Conservation (phyloP, 1,140 invertebrate species). For the Nylanderia fulva region DNA sequence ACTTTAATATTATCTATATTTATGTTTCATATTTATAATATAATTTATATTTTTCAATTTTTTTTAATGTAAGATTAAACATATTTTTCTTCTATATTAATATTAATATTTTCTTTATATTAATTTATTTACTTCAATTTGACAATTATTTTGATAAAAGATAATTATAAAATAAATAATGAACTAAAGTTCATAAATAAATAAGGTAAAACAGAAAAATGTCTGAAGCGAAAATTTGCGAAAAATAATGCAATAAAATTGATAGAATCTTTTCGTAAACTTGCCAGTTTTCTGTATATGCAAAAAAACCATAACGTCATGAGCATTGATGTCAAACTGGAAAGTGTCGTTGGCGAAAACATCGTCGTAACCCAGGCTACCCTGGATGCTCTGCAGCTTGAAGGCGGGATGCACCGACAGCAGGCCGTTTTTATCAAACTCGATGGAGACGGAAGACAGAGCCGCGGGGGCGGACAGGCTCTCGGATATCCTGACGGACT, state of each 20-base stretch:
- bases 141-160: neutral
- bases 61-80: too few relatives aligned
- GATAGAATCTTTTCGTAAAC: slow-evolving; percentile 17
- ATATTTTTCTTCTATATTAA: too few relatives aligned
- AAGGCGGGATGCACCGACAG: slow-evolving; percentile 82
- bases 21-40: too few relatives aligned
- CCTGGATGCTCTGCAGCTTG: slow-evolving; percentile 83
- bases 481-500: slow-evolving; percentile 82
- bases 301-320: slow-evolving; percentile 99
- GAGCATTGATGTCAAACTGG: slow-evolving; percentile 94
- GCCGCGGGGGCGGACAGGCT: slow-evolving; percentile 83
- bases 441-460: slow-evolving; percentile 85
- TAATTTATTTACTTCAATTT: neutral
- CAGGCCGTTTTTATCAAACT: slow-evolving; percentile 80
- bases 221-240: too few relatives aligned
- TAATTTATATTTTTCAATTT: too few relatives aligned
- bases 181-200: neutral
- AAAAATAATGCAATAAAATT: too few relatives aligned
- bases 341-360: slow-evolving; percentile 93
- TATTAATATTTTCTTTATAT: too few relatives aligned
- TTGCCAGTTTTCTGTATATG: slow-evolving; percentile 98
- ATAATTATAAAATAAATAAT: neutral
- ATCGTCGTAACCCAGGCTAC: slow-evolving; percentile 90
- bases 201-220: neutral
- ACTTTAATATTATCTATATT: too few relatives aligned